Percentiles rank a stretch among this genome's conserved stretches.
Conservation (phyloP, 2,888 invertebrate genomes). For the Papilio protenor region DNA sequence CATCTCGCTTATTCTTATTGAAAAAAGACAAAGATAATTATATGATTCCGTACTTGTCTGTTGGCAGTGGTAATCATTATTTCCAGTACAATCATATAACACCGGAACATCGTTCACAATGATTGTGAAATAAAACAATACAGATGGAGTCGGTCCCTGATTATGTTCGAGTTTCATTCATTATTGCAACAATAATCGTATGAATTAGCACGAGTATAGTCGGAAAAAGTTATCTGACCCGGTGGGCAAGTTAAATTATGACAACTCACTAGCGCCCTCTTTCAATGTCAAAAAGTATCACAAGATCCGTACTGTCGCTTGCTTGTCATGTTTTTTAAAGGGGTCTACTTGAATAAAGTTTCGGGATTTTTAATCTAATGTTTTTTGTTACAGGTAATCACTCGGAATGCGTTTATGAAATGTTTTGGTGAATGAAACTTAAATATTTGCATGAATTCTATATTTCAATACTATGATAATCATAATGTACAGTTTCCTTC, state of each 20-base stretch:
- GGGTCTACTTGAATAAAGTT: background rate
- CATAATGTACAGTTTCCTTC: background rate
- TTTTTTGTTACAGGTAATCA: slow-evolving; percentile 37
- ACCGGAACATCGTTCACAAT: background rate
- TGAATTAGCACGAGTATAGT: background rate
- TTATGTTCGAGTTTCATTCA: slow-evolving; percentile 37
- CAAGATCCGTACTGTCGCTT: too few species aligned
- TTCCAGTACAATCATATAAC: background rate
- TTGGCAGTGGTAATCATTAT: background rate
- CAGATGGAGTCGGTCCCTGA: slow-evolving; percentile 11
- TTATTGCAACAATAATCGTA: slow-evolving; percentile 13
- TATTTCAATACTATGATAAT: background rate
- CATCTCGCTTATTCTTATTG: background rate
- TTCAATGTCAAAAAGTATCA: too few species aligned
- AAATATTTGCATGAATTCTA: slow-evolving; percentile 26
- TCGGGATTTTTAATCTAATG: background rate
- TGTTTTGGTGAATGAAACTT: background rate
- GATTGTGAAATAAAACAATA: slow-evolving; percentile 30
- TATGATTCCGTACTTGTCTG: background rate
- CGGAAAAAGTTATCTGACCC: too few species aligned
- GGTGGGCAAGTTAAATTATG: too few species aligned
- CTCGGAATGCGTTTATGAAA: background rate
- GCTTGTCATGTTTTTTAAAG: background rate
- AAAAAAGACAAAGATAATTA: background rate
- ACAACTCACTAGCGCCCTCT: too few species aligned